Evolutionary conservation across 2,888 invertebrate genomes (phyloP).

Genomic region (Scaptomyza caliginosa): DNA sequence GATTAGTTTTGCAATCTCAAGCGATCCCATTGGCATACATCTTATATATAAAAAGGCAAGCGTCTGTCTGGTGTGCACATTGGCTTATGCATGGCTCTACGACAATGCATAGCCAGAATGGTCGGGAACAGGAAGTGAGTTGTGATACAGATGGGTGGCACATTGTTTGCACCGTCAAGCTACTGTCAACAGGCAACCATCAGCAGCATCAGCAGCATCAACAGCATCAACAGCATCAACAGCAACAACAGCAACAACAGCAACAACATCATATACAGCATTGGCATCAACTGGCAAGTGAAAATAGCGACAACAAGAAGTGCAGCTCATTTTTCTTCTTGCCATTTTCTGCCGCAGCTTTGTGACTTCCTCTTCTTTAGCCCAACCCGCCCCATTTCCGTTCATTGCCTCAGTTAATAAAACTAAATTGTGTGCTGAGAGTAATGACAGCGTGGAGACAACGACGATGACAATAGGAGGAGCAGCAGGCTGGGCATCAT

Average conservation of each 20-base stretch:
- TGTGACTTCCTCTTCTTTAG: constrained; percentile 10
- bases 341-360: constrained; percentile 19
- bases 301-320: constrained; percentile 20
- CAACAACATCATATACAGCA: constrained; percentile 4
- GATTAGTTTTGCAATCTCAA: constrained; percentile 50
- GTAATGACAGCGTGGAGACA: constrained; percentile 58
- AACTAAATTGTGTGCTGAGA: constrained; percentile 74
- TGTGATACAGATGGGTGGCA: background rate
- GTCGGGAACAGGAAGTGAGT: background rate
- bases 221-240: constrained; percentile 11
- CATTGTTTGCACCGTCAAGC: constrained; percentile 51
- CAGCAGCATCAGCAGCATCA: constrained; percentile 31
- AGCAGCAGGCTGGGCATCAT: background rate
- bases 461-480: constrained; percentile 28
- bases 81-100: constrained; percentile 38
- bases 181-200: constrained; percentile 57
- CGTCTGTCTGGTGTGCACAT: constrained; percentile 38
- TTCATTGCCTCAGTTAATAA: constrained; percentile 64
- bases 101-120: constrained; percentile 26
- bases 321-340: constrained; percentile 58
- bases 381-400: constrained; percentile 7
- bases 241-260: constrained; percentile 12
- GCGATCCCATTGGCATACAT: constrained; percentile 36
- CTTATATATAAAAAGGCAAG: constrained; percentile 15
- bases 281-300: constrained; percentile 9